Evolutionary conservation across 2,113 vertebrate species (phyloP), one percentile per base, ranked within the genome.

Genomic region (Spea bombifrons): DNA sequence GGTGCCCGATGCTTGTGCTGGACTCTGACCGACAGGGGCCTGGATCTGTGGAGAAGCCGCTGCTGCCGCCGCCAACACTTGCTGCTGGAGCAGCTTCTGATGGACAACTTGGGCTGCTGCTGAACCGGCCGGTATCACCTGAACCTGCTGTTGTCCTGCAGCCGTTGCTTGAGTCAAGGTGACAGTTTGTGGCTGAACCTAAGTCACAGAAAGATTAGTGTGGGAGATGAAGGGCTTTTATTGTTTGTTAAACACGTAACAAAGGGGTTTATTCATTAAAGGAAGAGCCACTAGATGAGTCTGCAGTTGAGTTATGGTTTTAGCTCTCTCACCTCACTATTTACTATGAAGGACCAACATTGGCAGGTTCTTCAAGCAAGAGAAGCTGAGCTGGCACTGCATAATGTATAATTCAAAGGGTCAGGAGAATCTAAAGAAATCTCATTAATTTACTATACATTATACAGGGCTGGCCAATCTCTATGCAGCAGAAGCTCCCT

Each of bases 11-110:
- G 76, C 7, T 82, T 91, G 92, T 16, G 89, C 86, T 0, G 93
- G 90, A 83, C 86, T 91, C 66, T 92, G 86, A 0, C 85, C 86
- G 0, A 88, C 90, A 0, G 89, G 91, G 0, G 85, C 86, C 85
- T 94, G 92, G 67, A 95, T 92, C 80, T 94, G 93, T 0, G 92
- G 87, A 0, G 94, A 85, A 0, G 82, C 85, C 0, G 83, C 83
- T 0, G 90, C 83, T 12, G 55, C 55, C 0, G 81, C 84, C 0
- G 90, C 83, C 0, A 84, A 83, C 16, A 87, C 88, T 7, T 92
- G 87, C 74, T 90, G 88, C 86, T 90, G 86, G n/a, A 90, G 15
- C 44, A 91, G 86, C 68, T 93, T 92, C 88, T 94, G 93, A 82
- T 94, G 94, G 4, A 95, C 90, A 7, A 89, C 87, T 83, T 88